These are phyloP conservation scores for Psix sp. DNA, from an alignment of 1,140 invertebrate species.

Conservation along the genomic window DNA sequence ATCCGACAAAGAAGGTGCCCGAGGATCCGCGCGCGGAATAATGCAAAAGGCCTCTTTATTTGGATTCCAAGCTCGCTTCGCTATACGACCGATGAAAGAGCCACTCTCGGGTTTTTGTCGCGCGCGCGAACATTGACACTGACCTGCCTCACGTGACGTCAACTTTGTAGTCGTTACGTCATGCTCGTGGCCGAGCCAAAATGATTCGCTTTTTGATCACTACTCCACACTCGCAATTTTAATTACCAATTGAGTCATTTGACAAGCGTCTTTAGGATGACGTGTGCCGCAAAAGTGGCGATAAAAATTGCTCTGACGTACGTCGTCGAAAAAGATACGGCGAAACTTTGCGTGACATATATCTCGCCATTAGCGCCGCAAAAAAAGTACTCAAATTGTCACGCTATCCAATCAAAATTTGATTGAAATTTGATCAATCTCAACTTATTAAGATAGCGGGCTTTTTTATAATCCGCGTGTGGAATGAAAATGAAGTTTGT, in stretches of 20 bases:
- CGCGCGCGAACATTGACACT: constrained; percentile 20
- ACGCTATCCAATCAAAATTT: constrained; percentile 17
- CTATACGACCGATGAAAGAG: constrained; percentile 59
- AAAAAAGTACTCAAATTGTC: constrained; percentile 11
- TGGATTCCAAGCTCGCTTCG: constrained; percentile 60
- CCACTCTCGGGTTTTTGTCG: constrained; percentile 58
- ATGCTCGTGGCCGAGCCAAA: too few relatives aligned
- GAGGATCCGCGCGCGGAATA: constrained; percentile 52
- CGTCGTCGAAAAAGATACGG: background rate
- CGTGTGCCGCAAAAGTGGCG: background rate
- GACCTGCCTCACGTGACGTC: too few relatives aligned
- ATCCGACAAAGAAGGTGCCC: constrained; percentile 34
- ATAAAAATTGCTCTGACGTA: background rate
- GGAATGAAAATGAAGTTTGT: constrained; percentile 46
- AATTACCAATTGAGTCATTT: too few relatives aligned
- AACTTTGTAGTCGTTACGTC: too few relatives aligned
- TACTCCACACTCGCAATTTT: too few relatives aligned
- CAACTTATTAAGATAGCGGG: constrained; percentile 42
- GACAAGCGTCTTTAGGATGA: too few relatives aligned
- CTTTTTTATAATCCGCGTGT: constrained; percentile 26
- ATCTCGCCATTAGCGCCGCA: background rate
- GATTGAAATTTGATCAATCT: constrained; percentile 51
- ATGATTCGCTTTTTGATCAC: too few relatives aligned
- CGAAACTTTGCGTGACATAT: constrained; percentile 10
- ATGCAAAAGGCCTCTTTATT: constrained; percentile 59